These are phyloP conservation scores for Thunnus maccoyii DNA, from an alignment of 2,113 vertebrate species.

Conservation along the genomic window DNA sequence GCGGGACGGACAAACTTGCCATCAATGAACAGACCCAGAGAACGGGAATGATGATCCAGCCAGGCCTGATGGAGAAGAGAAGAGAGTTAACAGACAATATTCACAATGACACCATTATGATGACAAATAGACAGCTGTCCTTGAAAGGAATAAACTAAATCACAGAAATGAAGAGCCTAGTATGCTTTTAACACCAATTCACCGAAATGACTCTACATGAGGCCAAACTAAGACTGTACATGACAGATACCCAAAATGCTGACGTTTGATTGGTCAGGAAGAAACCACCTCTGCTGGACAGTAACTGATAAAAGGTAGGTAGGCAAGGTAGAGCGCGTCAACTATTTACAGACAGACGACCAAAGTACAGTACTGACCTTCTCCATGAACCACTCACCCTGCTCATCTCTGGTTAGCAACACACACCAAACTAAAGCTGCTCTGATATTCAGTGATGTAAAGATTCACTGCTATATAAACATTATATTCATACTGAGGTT, in stretches of 20 bases:
- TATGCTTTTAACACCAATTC: too few species aligned
- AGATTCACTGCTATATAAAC: neutral
- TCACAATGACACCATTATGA: neutral
- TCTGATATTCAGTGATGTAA: neutral
- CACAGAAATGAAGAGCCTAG: too few species aligned
- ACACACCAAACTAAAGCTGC: neutral
- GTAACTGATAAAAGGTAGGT: neutral
- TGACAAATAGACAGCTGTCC: neutral
- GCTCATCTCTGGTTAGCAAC: neutral
- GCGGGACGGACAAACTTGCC: slow-evolving; percentile 75
- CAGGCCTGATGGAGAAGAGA: slow-evolving; percentile 75
- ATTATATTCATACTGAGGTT: too few species aligned
- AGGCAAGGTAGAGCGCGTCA: slow-evolving; percentile 1
- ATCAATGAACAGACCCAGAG: slow-evolving; percentile 80
- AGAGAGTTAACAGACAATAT: neutral
- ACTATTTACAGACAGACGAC: slow-evolving; percentile 67
- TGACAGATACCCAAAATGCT: neutral
- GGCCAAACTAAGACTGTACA: neutral
- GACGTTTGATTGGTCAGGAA: slow-evolving; percentile 28
- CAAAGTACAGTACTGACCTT: slow-evolving; percentile 59
- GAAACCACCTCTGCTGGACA: slow-evolving; percentile 29
- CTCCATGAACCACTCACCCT: neutral
- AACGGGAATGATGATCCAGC: slow-evolving; percentile 77
- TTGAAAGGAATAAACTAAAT: too few species aligned
- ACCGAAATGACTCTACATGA: neutral